Evolutionary conservation across 2,797 vertebrate species (phyloP), one percentile per base, ranked within the genome.

Genomic region (Crossoptilon crossoptilon): DNA sequence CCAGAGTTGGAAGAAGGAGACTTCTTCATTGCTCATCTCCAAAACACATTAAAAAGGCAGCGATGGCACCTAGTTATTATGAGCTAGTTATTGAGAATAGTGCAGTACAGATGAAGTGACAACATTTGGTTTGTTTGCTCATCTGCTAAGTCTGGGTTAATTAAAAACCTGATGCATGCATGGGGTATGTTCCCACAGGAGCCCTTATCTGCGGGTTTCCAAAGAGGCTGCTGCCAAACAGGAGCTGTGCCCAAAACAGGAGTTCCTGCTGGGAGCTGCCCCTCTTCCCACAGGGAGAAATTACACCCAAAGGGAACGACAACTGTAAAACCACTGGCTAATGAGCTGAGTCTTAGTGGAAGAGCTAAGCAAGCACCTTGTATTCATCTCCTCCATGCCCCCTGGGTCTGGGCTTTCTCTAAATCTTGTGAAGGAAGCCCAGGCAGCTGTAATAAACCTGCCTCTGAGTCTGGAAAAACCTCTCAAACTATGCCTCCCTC

Each of bases 111-210:
- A 86, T 33, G 41, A 85, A 66, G 4, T 0, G 46, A 83, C 37
- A 83, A 33, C 68, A 39, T 77, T 74, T 62, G 24, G 35, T 68
- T 87, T 44, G 72, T 83, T 91, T 92, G 69, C 41, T 94, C 73
- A 86, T 81, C 88, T 92, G 85, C 73, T 90, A 74, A 84, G 80
- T 44, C 83, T 75, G 63, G 46, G 70, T 91, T 90, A 91, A 93
- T 94, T 67, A 92, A 75, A 18, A 90, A 63, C 63, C 73, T 6
- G 41, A 59, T 55, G 67, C 67, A 49, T 51, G 75, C 21, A 43
- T 24, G 22, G 37, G 8, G 35, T 87, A 11, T 31, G 35, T 64
- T 92, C 84, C 75, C 79, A 83, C 33, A 64, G 59, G 78, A 79
- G 33, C 29, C 48, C 64, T 33, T 44, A 88, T 55, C 80, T 26